Evolutionary conservation across 2,888 invertebrate species (phyloP), one percentile per base, ranked within the genome.

Genomic region (Beris morrisii): DNA sequence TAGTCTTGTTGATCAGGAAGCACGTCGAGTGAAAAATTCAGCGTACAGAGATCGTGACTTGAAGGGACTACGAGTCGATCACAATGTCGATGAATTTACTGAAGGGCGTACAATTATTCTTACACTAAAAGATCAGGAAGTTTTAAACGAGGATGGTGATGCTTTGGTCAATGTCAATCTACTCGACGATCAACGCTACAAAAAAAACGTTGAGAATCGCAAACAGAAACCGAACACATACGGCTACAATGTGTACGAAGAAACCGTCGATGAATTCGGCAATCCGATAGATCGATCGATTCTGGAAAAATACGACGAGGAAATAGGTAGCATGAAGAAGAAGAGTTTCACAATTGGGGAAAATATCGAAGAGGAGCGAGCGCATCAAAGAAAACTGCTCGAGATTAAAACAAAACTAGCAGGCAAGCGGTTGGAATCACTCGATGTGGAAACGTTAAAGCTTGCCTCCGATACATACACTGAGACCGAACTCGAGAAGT

Each of bases 251-350:
- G 95, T 95, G 71, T 92, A 92, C 71, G 88, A 88, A 69, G 90
- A 88, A 54, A 87, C 89, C 71, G 83, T 87, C 68, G 88, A 90
- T 74, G 87, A 88, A 65, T 85, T 85, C 67, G 87, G 89, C 4
- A 84, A 88, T 67, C 85, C 87, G 3, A 82, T 81, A 70, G 83
- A 84, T 71, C 87, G 87, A 73, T 85, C 86, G 11, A 83, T 99
- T 57, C 84, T 99, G 30, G 84, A 88, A 72, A 96, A 99, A 82
- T 98, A 99, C 78, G 96, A 98, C 78, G 96, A 96, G 75, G 96
- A 96, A 81, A 90, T 96, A 66, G 88, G 90, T 63, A 91, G 90
- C 0, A 85, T 83, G 64, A 88, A 87, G 72, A 84, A 85, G 30
- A 84, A 84, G 65, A 84, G 85, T 43, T 97, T 97, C 82, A 82